phyloP scores from a whole-genome alignment of 2,888 invertebrate genomes.

The Sabellastarte sp. region DNA sequence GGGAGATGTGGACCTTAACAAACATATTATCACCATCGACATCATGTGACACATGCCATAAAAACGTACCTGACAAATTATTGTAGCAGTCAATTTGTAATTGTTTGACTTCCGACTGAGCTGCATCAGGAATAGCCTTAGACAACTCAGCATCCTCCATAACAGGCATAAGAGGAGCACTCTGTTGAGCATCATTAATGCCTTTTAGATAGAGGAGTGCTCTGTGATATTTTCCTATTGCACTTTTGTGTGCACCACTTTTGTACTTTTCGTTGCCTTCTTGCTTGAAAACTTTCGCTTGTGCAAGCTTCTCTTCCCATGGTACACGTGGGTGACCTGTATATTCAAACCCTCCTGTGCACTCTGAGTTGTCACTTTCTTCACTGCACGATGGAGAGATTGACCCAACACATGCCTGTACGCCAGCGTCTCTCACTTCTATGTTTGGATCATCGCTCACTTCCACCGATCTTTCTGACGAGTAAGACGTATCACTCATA shows the following conservation, averaged over 20 bases:
- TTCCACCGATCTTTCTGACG: not conserved
- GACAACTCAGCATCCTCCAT: slow-evolving; percentile 2
- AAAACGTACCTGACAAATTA: slow-evolving; percentile 56
- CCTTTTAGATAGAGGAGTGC: slow-evolving; percentile 38
- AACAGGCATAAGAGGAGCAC: not conserved
- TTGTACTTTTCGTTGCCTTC: slow-evolving; percentile 50
- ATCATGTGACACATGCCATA: too few species aligned
- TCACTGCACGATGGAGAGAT: not conserved
- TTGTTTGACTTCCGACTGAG: slow-evolving; percentile 6
- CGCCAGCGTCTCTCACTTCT: not conserved
- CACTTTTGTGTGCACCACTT: slow-evolving; percentile 38
- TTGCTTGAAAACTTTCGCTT: slow-evolving; percentile 42
- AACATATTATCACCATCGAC: too few species aligned
- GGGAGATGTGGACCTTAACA: too few species aligned
- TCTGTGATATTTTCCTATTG: slow-evolving; percentile 52
- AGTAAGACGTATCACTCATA: not conserved
- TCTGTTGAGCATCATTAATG: slow-evolving; percentile 8
- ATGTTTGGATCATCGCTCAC: not conserved
- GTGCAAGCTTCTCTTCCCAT: slow-evolving; percentile 33
- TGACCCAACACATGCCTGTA: not conserved
- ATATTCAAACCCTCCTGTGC: not conserved
- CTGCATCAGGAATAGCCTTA: not conserved
- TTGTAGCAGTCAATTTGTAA: slow-evolving; percentile 50
- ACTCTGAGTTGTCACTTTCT: not conserved
- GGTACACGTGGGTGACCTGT: slow-evolving; percentile 11